A percentile compares a stretch with the other conserved stretches of the same genome.
phyloP scores from a whole-genome alignment of 2,888 invertebrate species.

The Trypoxylon attenuatum region DNA sequence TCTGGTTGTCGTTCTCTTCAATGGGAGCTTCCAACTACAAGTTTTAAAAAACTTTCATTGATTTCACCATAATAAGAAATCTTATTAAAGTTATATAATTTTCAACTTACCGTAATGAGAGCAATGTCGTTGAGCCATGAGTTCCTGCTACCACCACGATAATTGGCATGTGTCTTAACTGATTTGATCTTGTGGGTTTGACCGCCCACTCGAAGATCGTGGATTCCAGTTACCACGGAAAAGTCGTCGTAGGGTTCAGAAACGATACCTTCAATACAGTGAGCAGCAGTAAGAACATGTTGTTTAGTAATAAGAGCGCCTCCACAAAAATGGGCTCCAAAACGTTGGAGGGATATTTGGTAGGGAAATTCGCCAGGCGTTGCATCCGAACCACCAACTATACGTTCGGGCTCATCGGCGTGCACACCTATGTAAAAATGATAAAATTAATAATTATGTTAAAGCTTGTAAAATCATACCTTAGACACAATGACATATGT shows the following conservation, averaged over 20 bases:
- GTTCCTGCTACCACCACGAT: not conserved
- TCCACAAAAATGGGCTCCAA: not conserved
- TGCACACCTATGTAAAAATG: too few relatives aligned
- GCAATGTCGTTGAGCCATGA: conserved; percentile 5
- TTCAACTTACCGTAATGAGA: conserved; percentile 8
- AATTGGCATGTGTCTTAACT: not conserved
- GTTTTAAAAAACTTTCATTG: not conserved
- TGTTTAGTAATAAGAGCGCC: not conserved
- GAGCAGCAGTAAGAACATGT: not conserved
- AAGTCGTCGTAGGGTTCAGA: not conserved
- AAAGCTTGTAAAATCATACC: too few relatives aligned
- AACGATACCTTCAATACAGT: not conserved
- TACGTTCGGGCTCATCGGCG: conserved; percentile 21
- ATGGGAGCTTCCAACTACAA: not conserved
- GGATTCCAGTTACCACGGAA: not conserved
- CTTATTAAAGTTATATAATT: not conserved
- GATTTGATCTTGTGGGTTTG: not conserved
- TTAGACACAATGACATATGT: too few relatives aligned
- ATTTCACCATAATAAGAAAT: not conserved
- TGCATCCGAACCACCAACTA: conserved; percentile 62
- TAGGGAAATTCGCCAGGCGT: conserved; percentile 63
- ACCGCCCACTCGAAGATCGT: not conserved
- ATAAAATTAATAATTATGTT: not conserved
- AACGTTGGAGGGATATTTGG: conserved; percentile 71
- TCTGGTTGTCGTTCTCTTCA: not conserved